Evolutionary conservation across 1,140 invertebrate genomes (phyloP).

Genomic region (Drosophila saltans): DNA sequence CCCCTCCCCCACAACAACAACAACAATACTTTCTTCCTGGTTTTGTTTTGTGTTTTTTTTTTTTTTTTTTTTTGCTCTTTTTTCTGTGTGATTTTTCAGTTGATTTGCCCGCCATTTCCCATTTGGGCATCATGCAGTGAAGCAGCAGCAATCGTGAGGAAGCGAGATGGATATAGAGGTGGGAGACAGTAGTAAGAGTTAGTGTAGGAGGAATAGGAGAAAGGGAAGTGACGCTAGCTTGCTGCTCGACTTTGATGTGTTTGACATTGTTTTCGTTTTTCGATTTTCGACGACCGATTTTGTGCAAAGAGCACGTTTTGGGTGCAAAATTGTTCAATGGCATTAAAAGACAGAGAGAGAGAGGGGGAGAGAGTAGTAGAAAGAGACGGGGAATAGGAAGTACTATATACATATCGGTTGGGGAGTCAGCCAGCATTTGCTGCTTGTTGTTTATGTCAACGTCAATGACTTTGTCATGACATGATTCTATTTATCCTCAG

Average conservation of each 20-base stretch:
- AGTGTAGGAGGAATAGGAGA: too few relatives aligned
- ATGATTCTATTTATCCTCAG: slow-evolving; percentile 24
- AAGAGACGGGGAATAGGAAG: too few relatives aligned
- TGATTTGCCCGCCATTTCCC: slow-evolving; percentile 71
- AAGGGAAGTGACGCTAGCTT: neutral
- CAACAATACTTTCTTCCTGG: neutral
- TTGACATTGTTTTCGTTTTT: slow-evolving; percentile 75
- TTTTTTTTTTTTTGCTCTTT: slow-evolving; percentile 39
- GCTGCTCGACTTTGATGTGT: slow-evolving; percentile 71
- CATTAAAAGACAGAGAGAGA: slow-evolving; percentile 10
- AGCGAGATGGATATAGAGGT: too few relatives aligned
- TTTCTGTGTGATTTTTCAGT: slow-evolving; percentile 70
- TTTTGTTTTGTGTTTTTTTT: neutral
- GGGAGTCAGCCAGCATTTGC: slow-evolving; percentile 36
- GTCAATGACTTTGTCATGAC: slow-evolving; percentile 63
- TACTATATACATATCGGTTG: slow-evolving; percentile 11
- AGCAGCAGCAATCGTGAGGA: neutral
- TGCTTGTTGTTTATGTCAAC: slow-evolving; percentile 56
- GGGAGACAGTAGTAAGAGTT: neutral
- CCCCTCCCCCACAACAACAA: neutral
- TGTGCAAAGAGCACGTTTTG: slow-evolving; percentile 48
- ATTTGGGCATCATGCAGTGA: slow-evolving; percentile 25
- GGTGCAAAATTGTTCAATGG: slow-evolving; percentile 58
- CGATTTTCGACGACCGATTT: slow-evolving; percentile 41
- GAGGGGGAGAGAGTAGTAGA: too few relatives aligned